Base-by-base conservation (phyloP, 2,888 invertebrate genomes). In the Ophonus ardosiacus region DNA sequence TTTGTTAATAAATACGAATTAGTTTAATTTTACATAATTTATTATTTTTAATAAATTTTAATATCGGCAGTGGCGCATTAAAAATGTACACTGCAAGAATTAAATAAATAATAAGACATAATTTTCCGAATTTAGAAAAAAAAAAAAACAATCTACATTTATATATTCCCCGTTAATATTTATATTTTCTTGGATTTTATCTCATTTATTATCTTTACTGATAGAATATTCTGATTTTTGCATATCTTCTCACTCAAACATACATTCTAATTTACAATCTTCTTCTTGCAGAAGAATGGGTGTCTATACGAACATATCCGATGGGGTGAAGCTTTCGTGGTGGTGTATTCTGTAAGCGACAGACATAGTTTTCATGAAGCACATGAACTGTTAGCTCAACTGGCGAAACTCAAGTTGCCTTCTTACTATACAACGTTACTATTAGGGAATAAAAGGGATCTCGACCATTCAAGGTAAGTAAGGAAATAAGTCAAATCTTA, bases 311-410 rank as follows among this genome's bases (percentile, higher is more conserved):
- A 96, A 88, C 96, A 96, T 90, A 93, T 96, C 86, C 93, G 96
- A 88, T 96, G 96, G 96, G 96, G 96, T 38, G 96, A 96, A 89
- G 96, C 96, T 0, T 96, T 96, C 90, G 95, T 96, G 40, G 93
- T 96, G 87, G 96, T 97, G 76, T 96, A 96, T 92, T 96, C 96
- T 65, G 96, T 97, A 65, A 95, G 95, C 89, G 96, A 96, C 89
- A 93, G 95, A 86, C 93, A 94, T 83, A 96, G 96, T 88, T 97
- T 96, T 90, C 92, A 94, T 88, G 95, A 95, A 87, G 96, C 96
- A 0, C 93, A 94, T 59, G 95, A 95, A 88, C 92, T 96, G 24
- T 91, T 96, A 87, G 95, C 95, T 81, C 93, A 95, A 87, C 91
- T 96, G 87, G 94, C 95, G 86, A 93, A 95, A 89, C 93, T 96